Evolutionary conservation across 2,888 invertebrate species (phyloP).

Genomic region (Elysia crispata): DNA sequence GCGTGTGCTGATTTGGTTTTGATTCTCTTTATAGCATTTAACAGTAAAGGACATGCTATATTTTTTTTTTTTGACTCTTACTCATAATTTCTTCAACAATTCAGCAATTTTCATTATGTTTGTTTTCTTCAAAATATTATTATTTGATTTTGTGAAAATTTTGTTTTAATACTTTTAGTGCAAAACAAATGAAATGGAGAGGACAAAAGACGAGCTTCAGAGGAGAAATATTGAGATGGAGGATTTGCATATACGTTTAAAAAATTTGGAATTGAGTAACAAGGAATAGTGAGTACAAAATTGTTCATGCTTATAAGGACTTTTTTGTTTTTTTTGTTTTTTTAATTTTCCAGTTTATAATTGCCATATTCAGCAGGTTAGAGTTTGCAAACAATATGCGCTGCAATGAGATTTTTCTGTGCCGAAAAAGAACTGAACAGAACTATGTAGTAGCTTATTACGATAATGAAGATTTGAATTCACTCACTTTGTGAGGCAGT

Average conservation of each 20-base stretch:
- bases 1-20: neutral
- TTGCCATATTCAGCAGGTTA: too few relatives aligned
- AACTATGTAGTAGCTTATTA: too few relatives aligned
- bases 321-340: neutral
- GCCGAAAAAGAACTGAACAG: too few relatives aligned
- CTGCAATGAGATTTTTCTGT: too few relatives aligned
- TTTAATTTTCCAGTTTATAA: too few relatives aligned
- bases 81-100: neutral
- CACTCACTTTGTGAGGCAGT: too few relatives aligned
- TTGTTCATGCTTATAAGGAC: neutral
- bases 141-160: neutral
- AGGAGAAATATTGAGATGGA: constrained; percentile 35
- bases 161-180: neutral
- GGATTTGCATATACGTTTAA: constrained; percentile 44
- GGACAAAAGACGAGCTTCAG: constrained; percentile 16
- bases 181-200: constrained; percentile 24
- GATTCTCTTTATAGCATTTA: neutral
- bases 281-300: constrained; percentile 43
- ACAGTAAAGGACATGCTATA: neutral
- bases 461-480: too few relatives aligned
- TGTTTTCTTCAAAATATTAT: neutral
- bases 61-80: constrained; percentile 6
- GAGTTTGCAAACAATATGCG: too few relatives aligned
- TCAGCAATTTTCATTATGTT: neutral
- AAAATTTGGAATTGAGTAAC: constrained; percentile 37